A percentile compares a stretch with the other conserved stretches of the same genome.
Conservation (phyloP, 1,140 invertebrate genomes). For the Trigoniulus corallinus region DNA sequence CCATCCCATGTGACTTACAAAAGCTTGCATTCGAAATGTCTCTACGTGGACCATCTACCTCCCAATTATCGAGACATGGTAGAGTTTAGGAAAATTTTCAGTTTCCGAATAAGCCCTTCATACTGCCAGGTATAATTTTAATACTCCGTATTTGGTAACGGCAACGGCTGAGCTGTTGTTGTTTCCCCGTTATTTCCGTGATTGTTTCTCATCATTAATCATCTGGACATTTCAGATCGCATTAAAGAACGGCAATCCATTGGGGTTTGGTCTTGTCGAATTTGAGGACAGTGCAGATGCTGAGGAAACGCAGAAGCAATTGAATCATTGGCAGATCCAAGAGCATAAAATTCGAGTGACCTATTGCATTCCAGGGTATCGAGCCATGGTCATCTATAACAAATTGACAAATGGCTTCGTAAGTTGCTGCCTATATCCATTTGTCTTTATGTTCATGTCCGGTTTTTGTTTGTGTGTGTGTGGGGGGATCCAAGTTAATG, state of each 20-base stretch:
- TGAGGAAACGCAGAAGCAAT: conserved; percentile 28
- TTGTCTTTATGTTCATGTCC: not conserved
- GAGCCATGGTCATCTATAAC: conserved; percentile 37
- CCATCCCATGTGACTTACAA: conserved; percentile 30
- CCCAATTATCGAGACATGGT: conserved; percentile 34
- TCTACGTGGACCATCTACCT: conserved; percentile 35
- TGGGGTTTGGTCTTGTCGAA: conserved; percentile 40
- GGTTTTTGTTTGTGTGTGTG: not conserved
- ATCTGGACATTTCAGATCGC: conserved; percentile 29
- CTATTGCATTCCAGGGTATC: conserved; percentile 39
- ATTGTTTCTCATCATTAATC: not conserved
- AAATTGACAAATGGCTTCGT: conserved; percentile 15
- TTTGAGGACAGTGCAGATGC: conserved; percentile 33
- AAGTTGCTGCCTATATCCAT: too few relatives aligned
- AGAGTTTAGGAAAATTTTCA: conserved; percentile 36
- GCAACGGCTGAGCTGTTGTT: too few relatives aligned
- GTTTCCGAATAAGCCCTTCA: conserved; percentile 32
- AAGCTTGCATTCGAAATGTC: conserved; percentile 35
- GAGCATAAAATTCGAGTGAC: conserved; percentile 31
- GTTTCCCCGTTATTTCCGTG: too few relatives aligned
- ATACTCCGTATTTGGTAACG: not conserved
- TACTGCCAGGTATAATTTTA: conserved; percentile 36
- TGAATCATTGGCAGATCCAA: conserved; percentile 28
- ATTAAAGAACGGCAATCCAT: conserved; percentile 34
- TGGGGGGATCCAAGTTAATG: too few relatives aligned